Conservation (phyloP, 1,140 invertebrate genomes). For the Sycophaga agraensis region DNA sequence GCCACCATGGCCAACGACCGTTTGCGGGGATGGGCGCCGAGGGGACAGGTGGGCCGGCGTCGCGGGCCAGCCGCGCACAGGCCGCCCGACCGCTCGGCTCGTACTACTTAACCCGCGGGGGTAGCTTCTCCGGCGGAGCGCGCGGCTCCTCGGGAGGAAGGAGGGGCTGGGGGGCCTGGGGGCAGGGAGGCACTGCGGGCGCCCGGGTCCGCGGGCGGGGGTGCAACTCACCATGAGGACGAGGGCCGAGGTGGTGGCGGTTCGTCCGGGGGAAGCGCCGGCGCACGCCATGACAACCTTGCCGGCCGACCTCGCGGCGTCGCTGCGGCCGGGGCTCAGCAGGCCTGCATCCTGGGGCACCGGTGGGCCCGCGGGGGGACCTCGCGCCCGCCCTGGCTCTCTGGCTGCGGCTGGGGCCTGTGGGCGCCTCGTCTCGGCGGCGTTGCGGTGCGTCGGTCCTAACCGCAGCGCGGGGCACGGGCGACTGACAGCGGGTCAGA, state of each 20-base stretch:
- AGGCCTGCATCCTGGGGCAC: conserved; percentile 37
- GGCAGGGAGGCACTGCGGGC: neutral
- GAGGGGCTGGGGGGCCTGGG: neutral
- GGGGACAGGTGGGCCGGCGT: too few relatives aligned
- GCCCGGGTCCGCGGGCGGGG: too few relatives aligned
- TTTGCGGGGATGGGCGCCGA: too few relatives aligned
- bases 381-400: neutral
- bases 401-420: too few relatives aligned
- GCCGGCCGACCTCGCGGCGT: conserved; percentile 32
- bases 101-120: too few relatives aligned
- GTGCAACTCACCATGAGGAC: conserved; percentile 50
- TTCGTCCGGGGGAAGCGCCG: conserved; percentile 45
- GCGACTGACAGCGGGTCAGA: conserved; percentile 59
- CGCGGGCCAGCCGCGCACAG: too few relatives aligned
- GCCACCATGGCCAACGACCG: too few relatives aligned
- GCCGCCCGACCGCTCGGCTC: too few relatives aligned
- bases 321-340: conserved; percentile 38
- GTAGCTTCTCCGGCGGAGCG: too few relatives aligned
- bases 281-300: conserved; percentile 51
- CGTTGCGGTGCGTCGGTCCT: conserved; percentile 42
- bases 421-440: neutral
- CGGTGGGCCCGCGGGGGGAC: too few relatives aligned
- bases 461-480: conserved; percentile 58
- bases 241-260: conserved; percentile 50
- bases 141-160: too few relatives aligned